phyloP scores from a whole-genome alignment of 2,113 vertebrate species.

The Rynchops niger region DNA sequence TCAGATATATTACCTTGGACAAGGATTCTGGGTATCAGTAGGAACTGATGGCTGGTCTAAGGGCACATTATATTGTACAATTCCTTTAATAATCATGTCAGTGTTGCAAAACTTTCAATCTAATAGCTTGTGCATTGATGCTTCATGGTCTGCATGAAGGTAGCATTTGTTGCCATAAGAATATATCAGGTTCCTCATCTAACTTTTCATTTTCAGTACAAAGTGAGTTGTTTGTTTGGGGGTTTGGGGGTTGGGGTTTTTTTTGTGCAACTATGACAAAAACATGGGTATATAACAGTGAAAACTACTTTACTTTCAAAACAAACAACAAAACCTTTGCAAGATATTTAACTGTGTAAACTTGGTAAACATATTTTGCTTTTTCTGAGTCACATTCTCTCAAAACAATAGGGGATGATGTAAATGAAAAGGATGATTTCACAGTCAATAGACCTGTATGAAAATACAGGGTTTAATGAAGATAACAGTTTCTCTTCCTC shows the following conservation, averaged over 20 bases:
- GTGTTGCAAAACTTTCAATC: not conserved
- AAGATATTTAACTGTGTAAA: not conserved
- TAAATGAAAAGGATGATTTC: not conserved
- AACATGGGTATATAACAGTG: not conserved
- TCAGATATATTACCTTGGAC: not conserved
- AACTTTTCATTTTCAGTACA: not conserved
- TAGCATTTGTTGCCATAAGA: not conserved
- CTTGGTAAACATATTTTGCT: not conserved
- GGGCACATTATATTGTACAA: not conserved
- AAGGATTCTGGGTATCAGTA: not conserved
- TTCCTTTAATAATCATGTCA: not conserved
- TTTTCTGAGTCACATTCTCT: not conserved
- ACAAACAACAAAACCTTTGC: not conserved
- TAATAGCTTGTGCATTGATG: not conserved
- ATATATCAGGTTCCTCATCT: not conserved
- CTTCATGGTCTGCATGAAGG: not conserved
- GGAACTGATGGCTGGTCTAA: not conserved
- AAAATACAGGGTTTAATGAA: not conserved
- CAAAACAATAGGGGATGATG: not conserved
- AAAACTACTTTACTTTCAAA: not conserved
- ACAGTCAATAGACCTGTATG: not conserved
- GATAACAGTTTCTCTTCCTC: not conserved
- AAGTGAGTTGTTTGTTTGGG: not conserved
- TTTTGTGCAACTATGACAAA: not conserved
- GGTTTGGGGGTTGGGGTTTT: fast-evolving